Evolutionary conservation across 2,888 invertebrate species (phyloP), one percentile per base, ranked within the genome.

Genomic region (Dasypolia templi): DNA sequence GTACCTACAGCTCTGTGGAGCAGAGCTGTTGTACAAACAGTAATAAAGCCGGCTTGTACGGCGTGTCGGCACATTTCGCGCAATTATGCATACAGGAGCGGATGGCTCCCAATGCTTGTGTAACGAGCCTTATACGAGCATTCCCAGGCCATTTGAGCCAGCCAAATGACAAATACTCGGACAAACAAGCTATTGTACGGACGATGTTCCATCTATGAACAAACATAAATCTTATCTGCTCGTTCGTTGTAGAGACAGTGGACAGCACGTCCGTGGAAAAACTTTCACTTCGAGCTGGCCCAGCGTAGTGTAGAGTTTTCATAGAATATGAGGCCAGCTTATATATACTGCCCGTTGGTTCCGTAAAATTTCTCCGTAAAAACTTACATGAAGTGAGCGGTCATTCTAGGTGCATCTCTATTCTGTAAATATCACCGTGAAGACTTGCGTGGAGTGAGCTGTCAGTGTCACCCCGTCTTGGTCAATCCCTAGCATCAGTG

Each of bases 161-260:
- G 77, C 75, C 86, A 85, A 84, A 87, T 86, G 90, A 89, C 88
- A 89, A 89, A 91, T 87, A 83, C 70, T 72, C 83, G 87, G 86
- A 90, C 89, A 91, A 90, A 91, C 89, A 92, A 89, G 85, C 88
- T 77, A 88, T 91, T 82, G 71, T 76, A 69, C 55, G 44, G n/a
- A 61, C 69, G 61, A 71, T 88, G 85, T 87, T 84, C 81, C 80
- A 81, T 87, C 80, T 75, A 76, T 83, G 82, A 85, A 90, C 88
- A 87, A 86, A 86, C 88, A 86, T 89, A 89, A 89, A 91, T 91
- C 87, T 86, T 87, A 84, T 88, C 79, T 86, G 77, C 75, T 77
- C 75, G 75, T 81, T 73, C 71, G 68, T 55, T 59, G 71, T 53
- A 64, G 53, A 64, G 64, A 64, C 64, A 64, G 64, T 53, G 9